phyloP scores from a whole-genome alignment of 2,113 vertebrate genomes.

The Actenoides hombroni region DNA sequence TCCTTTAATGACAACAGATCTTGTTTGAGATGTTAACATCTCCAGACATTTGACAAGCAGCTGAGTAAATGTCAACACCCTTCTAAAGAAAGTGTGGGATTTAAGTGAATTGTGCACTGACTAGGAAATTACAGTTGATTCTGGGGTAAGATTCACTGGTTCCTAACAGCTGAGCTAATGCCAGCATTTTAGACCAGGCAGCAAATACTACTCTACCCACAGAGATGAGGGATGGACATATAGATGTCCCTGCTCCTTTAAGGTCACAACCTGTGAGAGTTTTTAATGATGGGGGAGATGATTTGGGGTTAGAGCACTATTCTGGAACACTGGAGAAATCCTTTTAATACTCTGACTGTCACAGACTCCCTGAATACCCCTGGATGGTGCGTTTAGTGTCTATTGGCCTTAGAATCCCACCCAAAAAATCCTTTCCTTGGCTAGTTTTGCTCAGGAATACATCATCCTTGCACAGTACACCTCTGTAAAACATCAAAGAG shows the following conservation, averaged over 20 bases:
- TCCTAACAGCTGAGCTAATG: not conserved
- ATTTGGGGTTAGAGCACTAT: not conserved
- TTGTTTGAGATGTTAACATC: slow-evolving; percentile 37
- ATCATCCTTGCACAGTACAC: not conserved
- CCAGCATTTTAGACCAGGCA: not conserved
- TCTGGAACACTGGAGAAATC: not conserved
- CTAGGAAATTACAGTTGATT: not conserved
- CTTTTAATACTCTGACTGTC: not conserved
- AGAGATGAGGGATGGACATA: not conserved
- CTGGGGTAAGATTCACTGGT: not conserved
- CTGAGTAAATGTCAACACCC: slow-evolving; percentile 56
- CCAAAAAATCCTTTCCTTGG: not conserved
- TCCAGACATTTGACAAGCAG: slow-evolving; percentile 50
- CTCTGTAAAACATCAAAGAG: not conserved
- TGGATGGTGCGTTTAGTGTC: not conserved
- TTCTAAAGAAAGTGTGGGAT: slow-evolving; percentile 37
- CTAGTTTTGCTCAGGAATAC: not conserved
- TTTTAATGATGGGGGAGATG: not conserved
- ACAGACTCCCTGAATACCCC: not conserved
- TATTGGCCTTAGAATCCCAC: not conserved
- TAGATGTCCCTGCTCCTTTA: not conserved
- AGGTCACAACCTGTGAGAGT: rapidly evolving
- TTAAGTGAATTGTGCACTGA: not conserved
- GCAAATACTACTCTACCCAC: not conserved
- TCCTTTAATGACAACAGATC: slow-evolving; percentile 26